A percentile compares a stretch with the other conserved stretches of the same genome.
Conservation (phyloP, 2,113 vertebrate genomes). For the Neopipo cinnamomea region DNA sequence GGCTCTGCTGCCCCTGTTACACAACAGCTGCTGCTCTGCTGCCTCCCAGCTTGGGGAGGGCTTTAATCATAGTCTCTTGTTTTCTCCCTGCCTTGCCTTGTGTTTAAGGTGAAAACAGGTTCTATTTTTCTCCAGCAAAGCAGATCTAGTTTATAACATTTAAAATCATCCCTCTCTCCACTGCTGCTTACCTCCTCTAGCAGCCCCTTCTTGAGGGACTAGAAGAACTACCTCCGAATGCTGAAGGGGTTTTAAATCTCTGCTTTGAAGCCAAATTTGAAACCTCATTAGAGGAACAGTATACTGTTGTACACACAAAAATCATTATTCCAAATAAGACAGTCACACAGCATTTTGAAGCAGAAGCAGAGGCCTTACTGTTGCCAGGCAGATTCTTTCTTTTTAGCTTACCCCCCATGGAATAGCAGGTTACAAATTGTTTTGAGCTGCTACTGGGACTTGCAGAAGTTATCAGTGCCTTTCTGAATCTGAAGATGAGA, state of each 20-base stretch:
- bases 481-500: neutral
- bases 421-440: neutral
- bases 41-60: neutral
- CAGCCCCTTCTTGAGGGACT: neutral
- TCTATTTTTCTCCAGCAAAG: neutral
- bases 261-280: neutral
- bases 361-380: neutral
- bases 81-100: neutral
- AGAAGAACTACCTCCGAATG: neutral
- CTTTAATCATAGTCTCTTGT: neutral
- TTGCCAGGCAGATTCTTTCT: neutral
- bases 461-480: neutral
- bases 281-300: neutral
- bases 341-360: neutral
- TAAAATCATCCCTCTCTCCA: neutral
- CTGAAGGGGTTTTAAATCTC: neutral
- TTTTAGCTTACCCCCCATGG: no score
- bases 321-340: neutral
- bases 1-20: neutral
- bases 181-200: neutral
- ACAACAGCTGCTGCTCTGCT: neutral
- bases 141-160: neutral
- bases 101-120: neutral
- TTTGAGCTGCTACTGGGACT: neutral
- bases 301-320: neutral